Percentiles rank a stretch among this genome's conserved stretches.
Evolutionary conservation across 2,797 vertebrate genomes (phyloP).

Genomic region (Valencia hispanica): DNA sequence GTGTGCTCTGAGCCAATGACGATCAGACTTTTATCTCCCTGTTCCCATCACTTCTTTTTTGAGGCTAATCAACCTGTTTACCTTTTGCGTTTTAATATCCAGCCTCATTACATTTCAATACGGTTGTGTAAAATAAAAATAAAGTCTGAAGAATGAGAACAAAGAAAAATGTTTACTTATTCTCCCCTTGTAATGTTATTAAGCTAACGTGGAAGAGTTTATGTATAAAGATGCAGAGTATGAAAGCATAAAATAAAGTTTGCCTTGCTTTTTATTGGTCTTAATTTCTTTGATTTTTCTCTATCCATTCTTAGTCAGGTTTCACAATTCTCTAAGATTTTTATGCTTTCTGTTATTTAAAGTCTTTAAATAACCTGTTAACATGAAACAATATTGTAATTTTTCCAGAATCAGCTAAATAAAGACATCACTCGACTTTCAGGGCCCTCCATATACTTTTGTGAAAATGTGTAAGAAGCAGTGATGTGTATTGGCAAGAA

Average conservation of each 20-base stretch:
- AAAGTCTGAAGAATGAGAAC: conserved; percentile 12
- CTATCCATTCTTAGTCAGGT: not conserved
- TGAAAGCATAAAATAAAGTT: conserved; percentile 63
- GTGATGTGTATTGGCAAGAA: no score
- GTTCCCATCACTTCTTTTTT: conserved; percentile 22
- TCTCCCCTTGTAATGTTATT: conserved; percentile 11
- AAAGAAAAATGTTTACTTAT: conserved; percentile 33
- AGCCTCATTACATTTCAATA: conserved; percentile 16
- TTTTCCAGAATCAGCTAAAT: no score
- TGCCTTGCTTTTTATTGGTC: conserved; percentile 44
- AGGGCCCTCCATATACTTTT: no score
- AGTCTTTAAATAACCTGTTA: not conserved
- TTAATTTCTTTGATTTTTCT: not conserved
- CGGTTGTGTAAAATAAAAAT: conserved; percentile 24
- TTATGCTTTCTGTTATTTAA: no score
- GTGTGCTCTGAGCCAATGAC: conserved; percentile 15
- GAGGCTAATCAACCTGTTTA: conserved; percentile 12
- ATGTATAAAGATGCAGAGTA: conserved; percentile 22
- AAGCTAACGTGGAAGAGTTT: conserved; percentile 32
- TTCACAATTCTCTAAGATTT: not conserved
- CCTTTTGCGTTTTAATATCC: conserved; percentile 19
- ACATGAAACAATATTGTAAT: not conserved
- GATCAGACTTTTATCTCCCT: conserved; percentile 2
- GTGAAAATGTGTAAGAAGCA: no score
- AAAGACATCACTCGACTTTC: no score